Conservation (phyloP, 2,888 invertebrate genomes). For the Leucophenga montana region DNA sequence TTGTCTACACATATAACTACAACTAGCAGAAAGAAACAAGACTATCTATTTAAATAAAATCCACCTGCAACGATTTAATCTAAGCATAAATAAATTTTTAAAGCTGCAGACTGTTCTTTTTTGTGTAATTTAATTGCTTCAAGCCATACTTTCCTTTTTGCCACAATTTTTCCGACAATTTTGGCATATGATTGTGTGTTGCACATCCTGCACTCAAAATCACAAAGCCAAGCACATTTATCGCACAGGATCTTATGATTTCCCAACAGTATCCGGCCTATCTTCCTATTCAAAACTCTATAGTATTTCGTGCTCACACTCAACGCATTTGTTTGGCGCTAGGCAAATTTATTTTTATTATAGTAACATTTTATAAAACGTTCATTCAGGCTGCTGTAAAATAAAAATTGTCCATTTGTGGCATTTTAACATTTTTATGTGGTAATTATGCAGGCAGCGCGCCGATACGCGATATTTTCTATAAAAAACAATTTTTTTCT, state of each 20-base stretch:
- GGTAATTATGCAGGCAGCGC: conserved; percentile 37
- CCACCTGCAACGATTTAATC: too few species aligned
- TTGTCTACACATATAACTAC: too few species aligned
- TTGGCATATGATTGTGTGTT: too few species aligned
- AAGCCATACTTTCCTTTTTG: conserved; percentile 7
- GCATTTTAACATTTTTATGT: conserved; percentile 35
- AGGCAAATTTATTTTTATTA: conserved; percentile 54
- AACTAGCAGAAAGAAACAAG: too few species aligned
- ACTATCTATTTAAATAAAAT: too few species aligned
- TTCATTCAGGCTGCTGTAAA: neutral
- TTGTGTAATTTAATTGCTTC: too few species aligned
- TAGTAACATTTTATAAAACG: conserved; percentile 18
- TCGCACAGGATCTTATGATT: neutral
- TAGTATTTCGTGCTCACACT: neutral
- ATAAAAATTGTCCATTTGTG: conserved; percentile 22
- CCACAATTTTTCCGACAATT: neutral
- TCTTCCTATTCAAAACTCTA: neutral
- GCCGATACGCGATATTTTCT: conserved; percentile 41
- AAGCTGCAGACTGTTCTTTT: too few species aligned
- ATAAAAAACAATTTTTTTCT: conserved; percentile 15
- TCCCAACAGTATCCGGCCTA: neutral
- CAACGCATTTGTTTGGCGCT: neutral
- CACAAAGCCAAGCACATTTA: conserved; percentile 3
- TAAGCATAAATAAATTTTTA: too few species aligned
- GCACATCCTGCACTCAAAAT: conserved; percentile 2